phyloP scores from a whole-genome alignment of 2,113 vertebrate species.

The Lates calcarifer region DNA sequence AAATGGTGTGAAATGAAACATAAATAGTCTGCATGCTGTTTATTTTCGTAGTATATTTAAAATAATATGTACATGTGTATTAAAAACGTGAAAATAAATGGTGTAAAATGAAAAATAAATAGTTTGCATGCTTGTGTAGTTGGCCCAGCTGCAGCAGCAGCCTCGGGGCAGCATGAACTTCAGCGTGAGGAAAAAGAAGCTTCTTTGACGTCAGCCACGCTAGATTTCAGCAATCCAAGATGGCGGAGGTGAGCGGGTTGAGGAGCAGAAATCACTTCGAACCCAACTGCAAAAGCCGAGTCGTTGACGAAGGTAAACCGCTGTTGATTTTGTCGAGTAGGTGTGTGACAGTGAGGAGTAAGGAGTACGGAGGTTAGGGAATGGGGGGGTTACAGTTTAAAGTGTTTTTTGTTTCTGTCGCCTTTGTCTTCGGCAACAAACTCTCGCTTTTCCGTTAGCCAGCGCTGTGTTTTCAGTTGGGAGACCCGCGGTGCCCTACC shows the following conservation, averaged over 20 bases:
- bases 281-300: constrained; percentile 75
- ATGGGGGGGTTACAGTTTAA: not conserved
- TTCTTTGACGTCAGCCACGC: constrained; percentile 75
- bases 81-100: not conserved
- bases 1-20: not conserved
- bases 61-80: not conserved
- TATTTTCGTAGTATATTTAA: not conserved
- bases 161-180: constrained; percentile 20
- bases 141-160: constrained; percentile 21
- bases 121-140: not conserved
- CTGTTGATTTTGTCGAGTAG: not conserved
- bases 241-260: constrained; percentile 92
- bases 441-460: constrained; percentile 64
- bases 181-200: constrained; percentile 28
- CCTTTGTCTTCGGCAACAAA: constrained; percentile 35
- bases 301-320: constrained; percentile 77
- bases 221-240: constrained; percentile 89
- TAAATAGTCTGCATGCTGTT: too few species aligned
- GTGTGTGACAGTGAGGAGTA: not conserved
- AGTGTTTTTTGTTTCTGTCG: not conserved
- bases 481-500: constrained; percentile 32
- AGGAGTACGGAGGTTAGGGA: not conserved
- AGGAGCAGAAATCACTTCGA: constrained; percentile 80
- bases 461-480: constrained; percentile 51
- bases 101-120: not conserved